Evolutionary conservation across 2,113 vertebrate genomes (phyloP), one percentile per base, ranked within the genome.

Genomic region (Pterocles burchelli): DNA sequence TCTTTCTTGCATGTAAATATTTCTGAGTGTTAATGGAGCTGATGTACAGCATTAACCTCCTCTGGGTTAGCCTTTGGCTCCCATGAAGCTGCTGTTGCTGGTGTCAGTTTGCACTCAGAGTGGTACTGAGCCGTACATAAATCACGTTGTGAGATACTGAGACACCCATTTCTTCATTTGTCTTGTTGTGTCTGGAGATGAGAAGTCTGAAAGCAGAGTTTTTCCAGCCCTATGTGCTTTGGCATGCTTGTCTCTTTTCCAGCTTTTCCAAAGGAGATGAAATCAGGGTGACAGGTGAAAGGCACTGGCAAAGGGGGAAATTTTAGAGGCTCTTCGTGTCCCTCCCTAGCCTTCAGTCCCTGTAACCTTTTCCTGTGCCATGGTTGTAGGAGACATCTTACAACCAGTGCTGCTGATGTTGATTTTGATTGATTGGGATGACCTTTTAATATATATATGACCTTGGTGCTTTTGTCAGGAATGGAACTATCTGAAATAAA

Each of bases 301-400:
- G 6, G 7, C 25, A 14, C 8, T 41, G 7, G 33, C 8, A 38
- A 41, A 88, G 10, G 5, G 20, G 62, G 41, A 74, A 75, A 68
- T 52, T 24, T 52, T 68, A 17, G 72, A 79, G 41, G 9, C 45
- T 85, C 13, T 45, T 57, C 20, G 13, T 17, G 11, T 67, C 19
- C 38, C 36, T 62, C 22, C n/a, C 19, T 24, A 22, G 31, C 28
- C 16, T 31, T 61, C 28, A 66, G n/a, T 15, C 4, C 14, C 59
- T 0, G 2, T 36, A 76, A 54, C 7, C 0, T 71, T 70, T 45
- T 70, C 17, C 55, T 49, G 7, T 1, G 0, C 28, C 41, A 6
- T 0, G 0, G 18, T 11, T 73, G 41, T n/a, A 66, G n/a, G 8
- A 80, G 0, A 21, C 16, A 54, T 12, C 15, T n/a, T 33, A 55